Base-by-base conservation (phyloP, 2,888 invertebrate species). In the Liposcelis brunnea region DNA sequence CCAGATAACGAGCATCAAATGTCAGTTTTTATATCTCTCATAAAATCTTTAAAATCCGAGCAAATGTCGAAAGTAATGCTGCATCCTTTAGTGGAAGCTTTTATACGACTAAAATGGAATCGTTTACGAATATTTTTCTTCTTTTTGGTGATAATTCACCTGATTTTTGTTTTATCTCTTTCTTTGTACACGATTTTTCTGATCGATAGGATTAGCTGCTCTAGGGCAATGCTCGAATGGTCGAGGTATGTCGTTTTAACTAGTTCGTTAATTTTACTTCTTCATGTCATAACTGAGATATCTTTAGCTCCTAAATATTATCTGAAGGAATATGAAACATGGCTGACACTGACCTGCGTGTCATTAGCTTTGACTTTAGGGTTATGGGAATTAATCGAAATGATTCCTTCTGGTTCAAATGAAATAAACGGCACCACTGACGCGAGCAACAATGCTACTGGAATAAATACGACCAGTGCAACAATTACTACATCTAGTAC, bases 21-120 rank as follows among this genome's bases (percentile, higher is more conserved):
- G 63, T 60, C 60, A 8, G 64, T 68, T 16, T 56, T 67, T 21
- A 59, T 58, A 40, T 59, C 61, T 16, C 54, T 68, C 45, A 57
- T 66, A 45, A 60, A 58, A 44, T 62, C 63, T 2, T 58, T 61
- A 11, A 58, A 59, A 40, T 59, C 60, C 47, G 56, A 58, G 43
- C 60, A 62, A 50, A 61, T 61, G 53, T 59, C 61, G 48, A 58
- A 59, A 47, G 55, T 68, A 35, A 52, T 68, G 35, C 63, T 65
- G 48, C 68, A 68, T 56, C 67, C 68, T 1, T 53, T 68, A 15
- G 57, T 67, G 46, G 66, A 67, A 52, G 56, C 63, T 8, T 69
- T 65, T 51, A 59, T 69, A 31, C 59, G 59, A 21, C 54, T 70
- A 19, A 71, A 71, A 55, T 71, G 71, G 71, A 52, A 60, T n/a